Evolutionary conservation across 2,113 vertebrate species (phyloP), one percentile per base, ranked within the genome.

Genomic region (Coptodon rendalli): DNA sequence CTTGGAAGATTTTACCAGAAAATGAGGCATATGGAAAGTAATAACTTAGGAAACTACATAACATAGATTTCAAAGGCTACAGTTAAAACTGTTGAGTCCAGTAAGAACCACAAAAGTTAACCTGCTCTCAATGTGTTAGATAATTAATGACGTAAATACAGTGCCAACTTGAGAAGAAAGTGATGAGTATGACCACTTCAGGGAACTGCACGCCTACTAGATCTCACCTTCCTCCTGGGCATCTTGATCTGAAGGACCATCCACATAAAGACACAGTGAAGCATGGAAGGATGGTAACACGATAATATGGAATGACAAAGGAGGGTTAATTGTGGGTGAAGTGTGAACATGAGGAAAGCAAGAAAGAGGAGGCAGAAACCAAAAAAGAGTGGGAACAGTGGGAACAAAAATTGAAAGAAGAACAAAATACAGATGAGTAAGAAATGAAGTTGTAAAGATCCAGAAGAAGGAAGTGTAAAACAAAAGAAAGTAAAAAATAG

Each of bases 181-280:
- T 63, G 10, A 78, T 78, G 27, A 16, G 13, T 85, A 71, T 79
- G 10, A 80, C 5, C 29, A 56, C 50, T 53, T 76, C 12, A 59
- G 50, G 34, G 53, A 86, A 83, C 3, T 17, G 63, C 52, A 82
- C 24, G 3, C 63, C 48, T 19, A 38, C 48, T 11, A 50, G 66
- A 48, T 85, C 93, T 94, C 91, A 95, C 93, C 93, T 95, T 94
- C 94, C 83, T 94, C 93, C 85, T 89, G 91, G 56, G 86, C 92
- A 10, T 95, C 92, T 93, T 93, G 89, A 91, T 95, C 93, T 95
- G 93, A 87, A 8, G 89, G 71, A 84, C 4, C 86, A 82, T 66
- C 52, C 19, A 88, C 48, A 84, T 78, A 50, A 53, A 87, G 53
- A 86, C 16, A 83, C 12, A 76, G 73, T 87, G 54, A 83, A 80